Conservation (phyloP, 1,140 invertebrate species). For the Aleiodes sp. region DNA sequence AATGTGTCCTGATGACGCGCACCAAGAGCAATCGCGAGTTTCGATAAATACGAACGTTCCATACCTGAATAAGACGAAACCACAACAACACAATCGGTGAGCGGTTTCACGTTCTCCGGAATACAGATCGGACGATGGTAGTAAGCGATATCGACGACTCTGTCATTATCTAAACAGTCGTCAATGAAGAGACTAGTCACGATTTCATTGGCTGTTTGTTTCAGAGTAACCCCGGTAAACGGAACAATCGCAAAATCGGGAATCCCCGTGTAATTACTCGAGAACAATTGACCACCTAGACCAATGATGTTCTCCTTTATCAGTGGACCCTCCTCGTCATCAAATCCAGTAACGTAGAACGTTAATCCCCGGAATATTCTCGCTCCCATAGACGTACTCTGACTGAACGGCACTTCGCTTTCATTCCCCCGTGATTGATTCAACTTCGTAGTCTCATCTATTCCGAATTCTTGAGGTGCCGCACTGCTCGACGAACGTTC, state of each 20-base stretch:
- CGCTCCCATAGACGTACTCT: slow-evolving; percentile 35
- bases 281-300: slow-evolving; percentile 65
- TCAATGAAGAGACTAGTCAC: slow-evolving; percentile 71
- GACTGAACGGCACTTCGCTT: slow-evolving; percentile 38
- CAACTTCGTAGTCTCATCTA: neutral
- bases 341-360: slow-evolving; percentile 62
- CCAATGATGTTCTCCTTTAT: slow-evolving; percentile 58
- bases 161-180: slow-evolving; percentile 71
- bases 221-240: slow-evolving; percentile 50
- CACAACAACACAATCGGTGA: slow-evolving; percentile 78
- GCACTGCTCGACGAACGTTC: slow-evolving; percentile 17
- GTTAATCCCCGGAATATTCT: slow-evolving; percentile 51
- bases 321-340: slow-evolving; percentile 56
- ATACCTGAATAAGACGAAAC: slow-evolving; percentile 78
- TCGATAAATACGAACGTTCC: slow-evolving; percentile 77
- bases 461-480: neutral
- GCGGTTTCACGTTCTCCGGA: slow-evolving; percentile 64
- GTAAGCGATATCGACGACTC: slow-evolving; percentile 69
- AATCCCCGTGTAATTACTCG: slow-evolving; percentile 59
- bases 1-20: slow-evolving; percentile 75
- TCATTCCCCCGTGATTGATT: slow-evolving; percentile 20
- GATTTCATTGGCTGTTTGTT: slow-evolving; percentile 64
- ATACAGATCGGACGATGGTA: slow-evolving; percentile 72
- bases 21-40: slow-evolving; percentile 75
- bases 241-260: slow-evolving; percentile 72